These are phyloP conservation scores for Anhinga rufa DNA, from an alignment of 2,113 vertebrate species.

Conservation along the genomic window DNA sequence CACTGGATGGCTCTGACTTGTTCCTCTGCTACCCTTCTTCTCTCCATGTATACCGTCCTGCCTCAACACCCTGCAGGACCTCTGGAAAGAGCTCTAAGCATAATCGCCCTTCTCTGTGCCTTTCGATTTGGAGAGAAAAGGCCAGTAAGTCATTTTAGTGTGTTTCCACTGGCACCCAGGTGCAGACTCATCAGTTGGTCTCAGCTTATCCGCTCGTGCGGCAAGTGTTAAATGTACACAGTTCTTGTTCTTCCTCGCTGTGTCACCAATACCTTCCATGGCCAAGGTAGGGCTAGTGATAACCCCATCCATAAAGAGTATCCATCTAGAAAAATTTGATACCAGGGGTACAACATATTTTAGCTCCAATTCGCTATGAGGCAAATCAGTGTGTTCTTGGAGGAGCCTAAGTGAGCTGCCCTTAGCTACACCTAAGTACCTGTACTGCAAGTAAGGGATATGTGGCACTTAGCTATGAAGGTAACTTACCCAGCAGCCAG, in stretches of 20 bases:
- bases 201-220: neutral
- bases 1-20: neutral
- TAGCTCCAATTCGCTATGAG: neutral
- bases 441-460: neutral
- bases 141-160: neutral
- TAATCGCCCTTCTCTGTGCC: neutral
- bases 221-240: neutral
- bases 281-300: neutral
- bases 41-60: neutral
- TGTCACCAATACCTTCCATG: neutral
- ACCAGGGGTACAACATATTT: neutral
- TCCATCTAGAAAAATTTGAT: neutral
- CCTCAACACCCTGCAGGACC: neutral
- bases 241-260: neutral
- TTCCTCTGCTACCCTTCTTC: neutral
- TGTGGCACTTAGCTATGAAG: neutral
- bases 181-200: neutral
- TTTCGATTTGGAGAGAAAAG: neutral
- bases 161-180: neutral
- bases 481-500: neutral
- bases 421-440: neutral
- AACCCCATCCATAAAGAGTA: neutral
- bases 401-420: neutral
- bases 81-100: neutral
- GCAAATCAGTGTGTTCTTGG: neutral